Evolutionary conservation across 2,797 vertebrate genomes (phyloP), one percentile per base, ranked within the genome.

Genomic region (Glossophaga mutica): DNA sequence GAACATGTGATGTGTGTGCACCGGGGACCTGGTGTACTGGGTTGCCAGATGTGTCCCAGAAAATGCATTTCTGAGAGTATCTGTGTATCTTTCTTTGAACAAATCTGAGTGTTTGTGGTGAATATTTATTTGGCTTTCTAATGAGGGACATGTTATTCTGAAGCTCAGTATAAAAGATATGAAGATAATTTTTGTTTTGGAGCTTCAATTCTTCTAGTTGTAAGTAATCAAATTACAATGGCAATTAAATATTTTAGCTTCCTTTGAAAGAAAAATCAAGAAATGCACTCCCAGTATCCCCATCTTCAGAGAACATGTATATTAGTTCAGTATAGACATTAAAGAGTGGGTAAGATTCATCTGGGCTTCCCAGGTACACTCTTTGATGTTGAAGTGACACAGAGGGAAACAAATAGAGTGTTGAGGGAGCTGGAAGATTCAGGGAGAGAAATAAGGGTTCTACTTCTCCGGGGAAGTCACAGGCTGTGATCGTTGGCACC

Each of bases 1-100:
- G 42, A 73, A 34, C 15, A 6, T 0, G 5, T 78, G 0, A 39
- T 0, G 6, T 32, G 6, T 0, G 10, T 42, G 44, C 14, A 1
- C 62, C 0, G 2, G 44, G 3, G 32, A 62, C 5, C 59, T 62
- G 24, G 24, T 59, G 10, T 59, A 59, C 57, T 59, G 59, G 29
- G 26, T 62, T 9, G 26, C 29, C n/a, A 3, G 9, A 0, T 9
- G 3, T 12, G 3, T 14, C 26, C 9, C 19, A 79, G 5, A 18
- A 22, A n/a, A 21, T 46, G 15, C 9, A 26, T 67, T 86, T 68
- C 44, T 48, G 85, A 87, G 14, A 55, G 14, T 32, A 7, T 59
- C 26, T 89, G 26, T 14, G 0, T 34, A 24, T 50, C 9, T 10
- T 77, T 50, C 37, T 48, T 71, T 68, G n/a, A 68, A 11, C 21